Evolutionary conservation across 2,888 invertebrate genomes (phyloP).

Genomic region (Perithous albicinctus): DNA sequence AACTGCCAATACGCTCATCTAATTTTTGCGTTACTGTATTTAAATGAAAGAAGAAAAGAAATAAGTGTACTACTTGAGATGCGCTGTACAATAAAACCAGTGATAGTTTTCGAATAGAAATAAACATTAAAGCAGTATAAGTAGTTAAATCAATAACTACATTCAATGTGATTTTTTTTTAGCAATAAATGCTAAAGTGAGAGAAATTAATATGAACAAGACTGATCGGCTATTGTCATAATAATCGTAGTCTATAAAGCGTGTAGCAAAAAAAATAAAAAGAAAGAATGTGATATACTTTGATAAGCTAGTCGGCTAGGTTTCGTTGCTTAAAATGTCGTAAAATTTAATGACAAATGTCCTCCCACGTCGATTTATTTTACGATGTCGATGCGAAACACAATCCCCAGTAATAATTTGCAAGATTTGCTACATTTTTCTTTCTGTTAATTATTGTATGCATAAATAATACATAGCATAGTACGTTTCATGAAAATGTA

Average conservation of each 20-base stretch:
- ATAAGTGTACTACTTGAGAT: conserved; percentile 53
- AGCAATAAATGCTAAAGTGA: conserved; percentile 64
- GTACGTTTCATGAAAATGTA: conserved; percentile 73
- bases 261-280: conserved; percentile 59
- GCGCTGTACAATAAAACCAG: conserved; percentile 40
- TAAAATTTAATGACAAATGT: conserved; percentile 37
- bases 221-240: conserved; percentile 78
- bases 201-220: conserved; percentile 72
- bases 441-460: conserved; percentile 50
- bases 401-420: conserved; percentile 22
- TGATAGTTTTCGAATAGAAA: conserved; percentile 48
- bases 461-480: conserved; percentile 68
- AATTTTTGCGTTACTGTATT: conserved; percentile 42
- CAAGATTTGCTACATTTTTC: conserved; percentile 47
- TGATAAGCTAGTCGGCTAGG: conserved; percentile 76
- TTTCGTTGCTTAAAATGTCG: conserved; percentile 38
- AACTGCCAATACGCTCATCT: conserved; percentile 55
- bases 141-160: conserved; percentile 40
- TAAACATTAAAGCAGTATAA: conserved; percentile 31
- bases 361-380: conserved; percentile 32
- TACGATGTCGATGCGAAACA: conserved; percentile 42
- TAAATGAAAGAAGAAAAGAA: conserved; percentile 23
- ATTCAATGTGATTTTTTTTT: conserved; percentile 61
- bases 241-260: conserved; percentile 71
- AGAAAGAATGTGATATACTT: conserved; percentile 77